These are phyloP conservation scores for Protaetia brevitarsis DNA, from an alignment of 1,140 invertebrate species.

Conservation along the genomic window DNA sequence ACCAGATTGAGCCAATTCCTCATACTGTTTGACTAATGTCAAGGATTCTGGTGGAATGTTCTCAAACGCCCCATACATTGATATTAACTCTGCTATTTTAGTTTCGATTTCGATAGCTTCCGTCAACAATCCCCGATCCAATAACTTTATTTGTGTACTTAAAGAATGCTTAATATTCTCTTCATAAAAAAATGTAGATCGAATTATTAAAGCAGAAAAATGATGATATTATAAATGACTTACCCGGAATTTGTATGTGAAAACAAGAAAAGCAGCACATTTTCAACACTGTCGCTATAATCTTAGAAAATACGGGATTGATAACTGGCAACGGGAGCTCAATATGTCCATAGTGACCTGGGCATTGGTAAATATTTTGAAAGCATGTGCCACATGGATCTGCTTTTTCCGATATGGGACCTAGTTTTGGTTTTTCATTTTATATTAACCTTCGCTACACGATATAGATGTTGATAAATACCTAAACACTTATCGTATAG, in stretches of 20 bases:
- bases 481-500: constrained; percentile 81
- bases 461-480: constrained; percentile 42
- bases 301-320: constrained; percentile 87
- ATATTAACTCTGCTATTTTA: constrained; percentile 42
- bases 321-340: constrained; percentile 85
- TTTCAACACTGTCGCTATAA: constrained; percentile 65
- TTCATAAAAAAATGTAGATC: constrained; percentile 42
- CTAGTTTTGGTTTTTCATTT: too few species aligned
- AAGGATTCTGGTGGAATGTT: constrained; percentile 36
- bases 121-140: constrained; percentile 71
- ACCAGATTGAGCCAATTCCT: constrained; percentile 28
- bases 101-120: constrained; percentile 67
- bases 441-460: constrained; percentile 11
- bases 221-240: constrained; percentile 6
- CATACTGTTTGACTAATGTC: constrained; percentile 26
- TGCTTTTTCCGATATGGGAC: constrained; percentile 58
- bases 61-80: constrained; percentile 40
- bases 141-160: constrained; percentile 68
- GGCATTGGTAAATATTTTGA: constrained; percentile 66
- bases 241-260: constrained; percentile 67
- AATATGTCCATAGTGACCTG: constrained; percentile 95
- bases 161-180: constrained; percentile 64
- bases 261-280: constrained; percentile 70
- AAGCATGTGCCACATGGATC: constrained; percentile 83
- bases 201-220: neutral